Evolutionary conservation across 2,797 vertebrate genomes (phyloP).

Genomic region (Spondyliosoma cantharus): DNA sequence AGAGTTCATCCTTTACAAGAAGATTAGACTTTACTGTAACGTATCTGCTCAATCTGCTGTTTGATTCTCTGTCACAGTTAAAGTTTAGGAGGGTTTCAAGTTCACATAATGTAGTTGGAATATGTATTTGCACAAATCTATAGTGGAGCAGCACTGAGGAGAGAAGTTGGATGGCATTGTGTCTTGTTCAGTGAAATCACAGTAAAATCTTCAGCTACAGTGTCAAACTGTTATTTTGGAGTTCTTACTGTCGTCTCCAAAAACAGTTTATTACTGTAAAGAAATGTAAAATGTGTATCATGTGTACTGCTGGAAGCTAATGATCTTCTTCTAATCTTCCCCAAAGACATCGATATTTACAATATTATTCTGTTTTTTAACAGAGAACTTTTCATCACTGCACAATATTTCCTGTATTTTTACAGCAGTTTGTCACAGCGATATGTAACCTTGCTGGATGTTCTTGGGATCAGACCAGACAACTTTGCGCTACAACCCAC

Average conservation of each 20-base stretch:
- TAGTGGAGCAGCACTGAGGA: neutral
- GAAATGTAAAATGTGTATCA: too few species aligned
- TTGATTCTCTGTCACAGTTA: neutral
- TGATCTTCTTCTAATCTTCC: too few species aligned
- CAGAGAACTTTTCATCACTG: too few species aligned
- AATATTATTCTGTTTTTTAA: too few species aligned
- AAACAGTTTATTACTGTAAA: too few species aligned
- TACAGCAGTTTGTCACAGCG: too few species aligned
- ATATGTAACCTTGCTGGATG: neutral
- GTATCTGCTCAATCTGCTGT: neutral
- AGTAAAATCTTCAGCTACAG: too few species aligned
- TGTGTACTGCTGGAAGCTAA: too few species aligned
- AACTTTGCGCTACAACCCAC: conserved; percentile 1
- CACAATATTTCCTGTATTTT: too few species aligned
- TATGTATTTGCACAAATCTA: neutral
- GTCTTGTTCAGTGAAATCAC: neutral
- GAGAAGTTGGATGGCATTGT: neutral
- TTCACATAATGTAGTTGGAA: neutral
- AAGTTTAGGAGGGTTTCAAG: conserved; percentile 1
- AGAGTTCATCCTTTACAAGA: conserved; percentile 5
- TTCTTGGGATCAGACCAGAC: neutral
- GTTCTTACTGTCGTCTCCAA: too few species aligned
- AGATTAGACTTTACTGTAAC: conserved; percentile 1
- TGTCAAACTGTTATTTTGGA: too few species aligned
- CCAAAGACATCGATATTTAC: too few species aligned